These are phyloP conservation scores for Hemaris fuciformis DNA, from an alignment of 2,888 invertebrate genomes.

Conservation along the genomic window DNA sequence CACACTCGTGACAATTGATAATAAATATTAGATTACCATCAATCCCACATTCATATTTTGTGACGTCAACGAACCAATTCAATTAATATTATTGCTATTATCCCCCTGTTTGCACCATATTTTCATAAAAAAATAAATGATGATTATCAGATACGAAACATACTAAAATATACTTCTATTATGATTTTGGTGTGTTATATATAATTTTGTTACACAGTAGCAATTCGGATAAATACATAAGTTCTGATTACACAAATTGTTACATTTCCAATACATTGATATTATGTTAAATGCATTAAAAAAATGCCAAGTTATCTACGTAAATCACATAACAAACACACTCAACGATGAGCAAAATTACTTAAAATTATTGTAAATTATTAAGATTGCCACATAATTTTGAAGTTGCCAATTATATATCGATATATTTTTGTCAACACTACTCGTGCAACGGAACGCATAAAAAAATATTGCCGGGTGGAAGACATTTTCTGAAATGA, in stretches of 20 bases:
- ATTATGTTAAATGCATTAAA: slow-evolving; percentile 1
- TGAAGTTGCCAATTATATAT: not conserved
- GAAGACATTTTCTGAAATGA: no score
- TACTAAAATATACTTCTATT: not conserved
- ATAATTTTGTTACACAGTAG: not conserved
- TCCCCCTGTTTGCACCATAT: not conserved
- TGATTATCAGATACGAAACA: not conserved
- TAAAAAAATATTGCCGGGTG: no score
- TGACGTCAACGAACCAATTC: no score
- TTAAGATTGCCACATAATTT: not conserved
- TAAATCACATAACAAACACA: not conserved
- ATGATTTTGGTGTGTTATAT: not conserved
- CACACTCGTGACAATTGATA: no score
- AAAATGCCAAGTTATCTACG: not conserved
- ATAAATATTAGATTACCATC: no score
- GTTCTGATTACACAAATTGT: not conserved
- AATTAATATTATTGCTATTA: not conserved
- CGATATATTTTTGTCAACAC: not conserved
- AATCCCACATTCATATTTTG: no score
- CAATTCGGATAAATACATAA: slow-evolving; percentile 9
- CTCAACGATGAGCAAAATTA: not conserved
- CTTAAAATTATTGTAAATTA: not conserved
- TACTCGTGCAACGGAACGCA: not conserved
- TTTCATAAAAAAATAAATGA: not conserved
- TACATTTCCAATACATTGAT: slow-evolving; percentile 1